Evolutionary conservation across 2,113 vertebrate genomes (phyloP).

Genomic region (Oceanodroma tethys): DNA sequence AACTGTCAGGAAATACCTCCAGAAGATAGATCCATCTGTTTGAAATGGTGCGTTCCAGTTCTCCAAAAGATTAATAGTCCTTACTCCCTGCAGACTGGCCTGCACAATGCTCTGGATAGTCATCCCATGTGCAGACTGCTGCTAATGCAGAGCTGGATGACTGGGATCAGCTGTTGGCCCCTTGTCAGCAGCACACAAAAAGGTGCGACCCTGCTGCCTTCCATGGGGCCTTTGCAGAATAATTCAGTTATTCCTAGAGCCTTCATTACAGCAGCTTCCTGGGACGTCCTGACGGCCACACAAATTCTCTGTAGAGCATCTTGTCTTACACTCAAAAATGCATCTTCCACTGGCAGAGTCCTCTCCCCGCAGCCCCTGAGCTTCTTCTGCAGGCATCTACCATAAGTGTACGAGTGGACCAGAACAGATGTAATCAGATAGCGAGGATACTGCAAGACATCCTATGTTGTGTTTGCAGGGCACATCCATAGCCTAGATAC

Average conservation of each 20-base stretch:
- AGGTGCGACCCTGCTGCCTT: not conserved
- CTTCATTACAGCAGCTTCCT: not conserved
- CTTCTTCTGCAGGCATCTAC: not conserved
- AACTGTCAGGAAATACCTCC: not conserved
- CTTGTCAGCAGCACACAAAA: not conserved
- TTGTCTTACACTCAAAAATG: not conserved
- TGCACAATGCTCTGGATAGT: not conserved
- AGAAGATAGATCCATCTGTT: not conserved
- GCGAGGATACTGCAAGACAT: not conserved
- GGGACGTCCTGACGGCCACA: accelerated
- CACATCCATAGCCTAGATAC: not conserved
- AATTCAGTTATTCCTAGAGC: not conserved
- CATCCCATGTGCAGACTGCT: not conserved
- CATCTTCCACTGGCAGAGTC: no score
- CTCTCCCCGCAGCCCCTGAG: not conserved
- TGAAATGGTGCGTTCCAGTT: not conserved
- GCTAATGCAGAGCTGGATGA: not conserved
- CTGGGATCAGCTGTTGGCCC: accelerated
- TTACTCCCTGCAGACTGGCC: not conserved
- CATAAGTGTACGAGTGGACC: not conserved
- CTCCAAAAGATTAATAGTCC: not conserved
- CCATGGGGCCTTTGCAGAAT: not conserved
- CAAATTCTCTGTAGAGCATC: not conserved
- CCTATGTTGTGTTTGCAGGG: not conserved
- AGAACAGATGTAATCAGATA: not conserved